Evolutionary conservation across 2,113 vertebrate species (phyloP).

Genomic region (Passer domesticus): DNA sequence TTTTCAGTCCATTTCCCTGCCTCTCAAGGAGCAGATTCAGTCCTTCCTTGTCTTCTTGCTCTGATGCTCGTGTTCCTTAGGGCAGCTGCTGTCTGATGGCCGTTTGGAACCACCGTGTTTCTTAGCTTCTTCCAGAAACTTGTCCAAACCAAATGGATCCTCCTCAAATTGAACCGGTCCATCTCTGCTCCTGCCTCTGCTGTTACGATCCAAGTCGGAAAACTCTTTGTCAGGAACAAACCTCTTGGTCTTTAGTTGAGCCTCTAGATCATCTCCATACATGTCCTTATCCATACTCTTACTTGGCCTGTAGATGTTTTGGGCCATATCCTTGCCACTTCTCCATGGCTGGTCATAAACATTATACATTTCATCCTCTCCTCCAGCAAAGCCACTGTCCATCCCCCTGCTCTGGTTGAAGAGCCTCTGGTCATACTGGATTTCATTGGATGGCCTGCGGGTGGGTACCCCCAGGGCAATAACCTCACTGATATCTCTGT

Average conservation of each 20-base stretch:
- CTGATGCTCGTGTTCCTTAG: slow-evolving; percentile 95
- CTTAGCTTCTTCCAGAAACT: slow-evolving; percentile 98
- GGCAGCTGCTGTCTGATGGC: slow-evolving; percentile 88
- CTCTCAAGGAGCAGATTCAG: slow-evolving; percentile 58
- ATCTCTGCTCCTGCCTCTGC: neutral
- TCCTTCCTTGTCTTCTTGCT: slow-evolving; percentile 97
- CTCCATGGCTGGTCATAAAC: neutral
- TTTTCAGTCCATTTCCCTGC: slow-evolving; percentile 28
- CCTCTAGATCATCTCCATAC: neutral
- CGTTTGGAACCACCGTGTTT: slow-evolving; percentile 95
- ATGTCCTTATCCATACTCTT: neutral
- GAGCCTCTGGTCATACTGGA: slow-evolving; percentile 95
- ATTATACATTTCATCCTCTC: neutral
- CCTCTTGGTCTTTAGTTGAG: neutral
- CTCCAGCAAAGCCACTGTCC: slow-evolving; percentile 9
- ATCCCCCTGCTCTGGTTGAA: slow-evolving; percentile 97
- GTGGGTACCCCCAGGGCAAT: slow-evolving; percentile 93
- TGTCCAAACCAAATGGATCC: slow-evolving; percentile 97
- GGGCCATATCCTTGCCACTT: neutral
- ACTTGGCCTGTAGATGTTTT: neutral
- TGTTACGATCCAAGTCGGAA: neutral
- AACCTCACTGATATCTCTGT: slow-evolving; percentile 95
- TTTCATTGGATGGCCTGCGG: slow-evolving; percentile 85
- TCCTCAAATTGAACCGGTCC: slow-evolving; percentile 97
- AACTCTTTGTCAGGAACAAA: neutral